Percentiles rank a stretch among this genome's conserved stretches.
phyloP scores from a whole-genome alignment of 2,797 vertebrate genomes.

The Rhodeus uyekii region DNA sequence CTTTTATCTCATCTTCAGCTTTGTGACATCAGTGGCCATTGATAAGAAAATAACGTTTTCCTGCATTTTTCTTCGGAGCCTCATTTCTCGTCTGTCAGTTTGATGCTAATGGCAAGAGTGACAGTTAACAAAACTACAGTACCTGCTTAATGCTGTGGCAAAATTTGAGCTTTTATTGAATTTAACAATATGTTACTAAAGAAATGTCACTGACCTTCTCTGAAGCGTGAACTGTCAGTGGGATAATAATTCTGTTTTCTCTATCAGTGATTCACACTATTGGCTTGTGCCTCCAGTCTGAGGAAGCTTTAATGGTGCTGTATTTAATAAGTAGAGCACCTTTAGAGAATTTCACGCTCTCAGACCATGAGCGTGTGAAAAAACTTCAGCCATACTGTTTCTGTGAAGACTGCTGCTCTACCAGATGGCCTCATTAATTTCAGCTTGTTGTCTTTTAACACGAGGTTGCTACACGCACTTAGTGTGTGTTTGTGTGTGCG shows the following conservation, averaged over 20 bases:
- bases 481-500: conserved; percentile 14
- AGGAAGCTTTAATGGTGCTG: background rate
- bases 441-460: conserved; percentile 68
- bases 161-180: conserved; percentile 9
- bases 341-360: conserved; percentile 40
- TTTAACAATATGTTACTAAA: conserved; percentile 23
- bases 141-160: conserved; percentile 5
- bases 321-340: conserved; percentile 41
- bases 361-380: background rate
- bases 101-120: background rate
- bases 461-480: conserved; percentile 49
- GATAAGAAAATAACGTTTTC: background rate
- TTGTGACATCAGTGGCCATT: background rate
- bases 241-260: conserved; percentile 36
- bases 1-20: too few species aligned
- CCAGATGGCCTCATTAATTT: conserved; percentile 71
- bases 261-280: conserved; percentile 31
- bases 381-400: conserved; percentile 49
- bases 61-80: background rate
- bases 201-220: conserved; percentile 21
- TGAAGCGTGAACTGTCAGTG: background rate
- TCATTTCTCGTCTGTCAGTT: background rate
- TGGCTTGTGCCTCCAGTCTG: background rate
- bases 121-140: background rate
- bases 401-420: conserved; percentile 54